These are phyloP conservation scores for Hestina assimilis DNA, from an alignment of 1,140 invertebrate species.

Conservation along the genomic window DNA sequence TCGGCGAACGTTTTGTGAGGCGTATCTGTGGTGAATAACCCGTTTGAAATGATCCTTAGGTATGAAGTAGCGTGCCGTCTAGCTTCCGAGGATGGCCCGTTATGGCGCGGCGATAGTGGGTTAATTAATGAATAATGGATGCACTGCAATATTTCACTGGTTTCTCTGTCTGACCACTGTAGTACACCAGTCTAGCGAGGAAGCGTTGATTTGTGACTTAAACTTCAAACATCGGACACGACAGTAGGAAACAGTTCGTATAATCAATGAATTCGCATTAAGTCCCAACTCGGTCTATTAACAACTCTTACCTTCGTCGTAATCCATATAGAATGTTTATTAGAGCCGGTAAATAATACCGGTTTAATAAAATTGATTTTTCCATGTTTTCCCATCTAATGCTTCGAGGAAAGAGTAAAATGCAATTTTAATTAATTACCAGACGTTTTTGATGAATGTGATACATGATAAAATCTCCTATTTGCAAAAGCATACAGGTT, in stretches of 20 bases:
- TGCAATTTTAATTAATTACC: constrained; percentile 60
- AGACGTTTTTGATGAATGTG: constrained; percentile 26
- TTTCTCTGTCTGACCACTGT: constrained; percentile 44
- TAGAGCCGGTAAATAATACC: constrained; percentile 30
- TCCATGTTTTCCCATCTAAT: constrained; percentile 44
- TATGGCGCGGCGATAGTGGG: constrained; percentile 56
- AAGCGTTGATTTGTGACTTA: constrained; percentile 39
- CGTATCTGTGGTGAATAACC: constrained; percentile 19
- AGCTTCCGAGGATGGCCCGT: constrained; percentile 52
- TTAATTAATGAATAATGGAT: constrained; percentile 71
- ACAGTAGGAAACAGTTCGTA: constrained; percentile 8
- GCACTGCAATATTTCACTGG: constrained; percentile 58
- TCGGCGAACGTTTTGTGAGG: constrained; percentile 14
- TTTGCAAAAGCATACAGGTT: constrained; percentile 30
- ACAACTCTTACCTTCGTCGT: constrained; percentile 51
- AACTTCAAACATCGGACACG: constrained; percentile 19
- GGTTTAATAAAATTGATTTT: constrained; percentile 40
- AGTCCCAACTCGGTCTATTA: constrained; percentile 28
- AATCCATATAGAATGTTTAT: constrained; percentile 38
- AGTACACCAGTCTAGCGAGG: constrained; percentile 32
- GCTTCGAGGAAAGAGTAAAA: constrained; percentile 49
- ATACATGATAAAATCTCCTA: constrained; percentile 31
- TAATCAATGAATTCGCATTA: constrained; percentile 27
- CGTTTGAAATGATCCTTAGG: constrained; percentile 33
- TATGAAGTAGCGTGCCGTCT: constrained; percentile 29